Base-by-base conservation (phyloP, 2,797 vertebrate genomes). In the Dendrocincla fuliginosa region DNA sequence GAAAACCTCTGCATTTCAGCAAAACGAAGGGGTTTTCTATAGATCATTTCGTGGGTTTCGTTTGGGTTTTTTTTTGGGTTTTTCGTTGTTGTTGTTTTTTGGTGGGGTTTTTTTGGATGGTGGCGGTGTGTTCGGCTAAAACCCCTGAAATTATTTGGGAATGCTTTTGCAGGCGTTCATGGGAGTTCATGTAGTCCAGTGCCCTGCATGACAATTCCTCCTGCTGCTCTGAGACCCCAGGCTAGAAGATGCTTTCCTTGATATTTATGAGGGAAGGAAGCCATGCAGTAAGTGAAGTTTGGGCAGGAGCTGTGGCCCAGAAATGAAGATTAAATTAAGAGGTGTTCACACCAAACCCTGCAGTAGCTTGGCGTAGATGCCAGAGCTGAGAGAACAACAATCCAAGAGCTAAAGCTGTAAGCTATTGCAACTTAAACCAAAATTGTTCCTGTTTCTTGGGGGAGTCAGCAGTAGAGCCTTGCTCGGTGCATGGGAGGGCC, bases 241-340 rank as follows among this genome's bases (percentile, higher is more conserved):
- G n/a, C 10, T 0, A 52, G 42, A 61, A 33, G 10, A 28, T 1
- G 0, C 9, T 39, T 50, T 39, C 47, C 2, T 0, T 20, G 39
- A 37, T 44, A 22, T 18, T 61, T 63, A 6, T 10, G 33, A 35
- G 28, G 44, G 53, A 35, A 76, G 16, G 33, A 55, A 75, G 23
- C 8, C 14, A 2, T 4, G 2, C 3, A 53, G 75, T 18, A 25
- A 71, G 6, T 12, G 57, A 37, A n/a, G 13, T 42, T 46, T 32
- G 25, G 63, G 71, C 44, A 37, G 56, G 65, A 73, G 15, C 14
- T 0, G 0, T 18, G 44, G 44, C 61, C 17, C 35, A 64, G 61
- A 85, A 71, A 19, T 55, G 16, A 60, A 49, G 35, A 10, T 41
- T 49, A 46, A 52, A 56, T 52, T 28, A 22, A 59, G 44, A 80